Evolutionary conservation across 2,113 vertebrate genomes (phyloP), one percentile per base, ranked within the genome.

Genomic region (Halichoerus grypus): DNA sequence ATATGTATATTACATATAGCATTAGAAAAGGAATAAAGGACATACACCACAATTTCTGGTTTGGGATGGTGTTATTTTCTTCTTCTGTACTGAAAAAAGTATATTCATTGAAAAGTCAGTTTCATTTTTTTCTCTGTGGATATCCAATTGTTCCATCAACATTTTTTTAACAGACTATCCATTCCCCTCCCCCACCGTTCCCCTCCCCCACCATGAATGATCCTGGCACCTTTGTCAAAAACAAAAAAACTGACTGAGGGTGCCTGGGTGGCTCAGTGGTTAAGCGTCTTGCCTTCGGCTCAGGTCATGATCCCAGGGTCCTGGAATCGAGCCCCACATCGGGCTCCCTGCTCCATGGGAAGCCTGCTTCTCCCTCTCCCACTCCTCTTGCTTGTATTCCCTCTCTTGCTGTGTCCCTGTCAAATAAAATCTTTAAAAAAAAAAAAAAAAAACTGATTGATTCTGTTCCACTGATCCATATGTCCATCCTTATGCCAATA

Each of bases 61-160:
- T 79, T 81, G n/a, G 26, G 31, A 76, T 86, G 46, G 33, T 81
- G 7, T 7, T 93, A 96, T 80, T 65, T 85, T 83, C 49, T 86
- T 93, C 55, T 81, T 93, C 33, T 85, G 12, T 33, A 71, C 16
- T 83, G 49, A 55, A 91, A 93, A 80, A 92, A 69, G 72, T 51
- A 88, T 1, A 83, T 94, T 92, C 36, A 93, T 92, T 86, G 42
- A 91, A 85, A 88, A 94, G 53, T 79, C 59, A 92, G n/a, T 72
- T 94, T 87, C 11, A 63, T 87, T 51, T 74, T 84, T 91, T 42
- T 22, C 12, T 51, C n/a, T 81, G 7, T 57, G 39, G 22, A 74
- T 79, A 88, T 51, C 39, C 49, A 97, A 91, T 24, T 76, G 31
- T 33, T 39, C 1, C 21, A 94, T 51, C 18, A 42, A 67, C 5